Base-by-base conservation (phyloP, 2,113 vertebrate genomes). In the Heterocephalus glaber region DNA sequence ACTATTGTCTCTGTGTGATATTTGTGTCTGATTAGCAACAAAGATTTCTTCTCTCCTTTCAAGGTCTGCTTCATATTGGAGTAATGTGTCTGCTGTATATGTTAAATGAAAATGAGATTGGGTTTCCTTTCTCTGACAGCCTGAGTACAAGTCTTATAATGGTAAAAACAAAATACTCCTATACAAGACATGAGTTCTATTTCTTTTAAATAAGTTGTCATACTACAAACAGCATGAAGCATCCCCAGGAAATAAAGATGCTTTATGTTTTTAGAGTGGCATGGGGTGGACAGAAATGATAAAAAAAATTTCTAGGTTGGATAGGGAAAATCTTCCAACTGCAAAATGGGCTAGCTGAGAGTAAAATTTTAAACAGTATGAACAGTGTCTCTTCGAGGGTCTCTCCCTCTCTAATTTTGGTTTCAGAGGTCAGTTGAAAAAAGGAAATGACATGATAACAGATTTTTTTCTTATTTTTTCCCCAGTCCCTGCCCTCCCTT, bases 21-120 rank as follows among this genome's bases (percentile, higher is more conserved):
- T 97, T 97, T 86, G 22, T 97, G 20, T 95, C 49, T 94, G 79
- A 91, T 95, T 91, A 96, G 49, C 74, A 96, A 88, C 68, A 79
- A 86, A 81, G 95, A 79, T 83, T 86, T 70, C 35, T 44, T 90
- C 88, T 96, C 41, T 33, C 38, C 86, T 91, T 96, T 91, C 66
- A 86, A 83, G 68, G 56, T 86, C 91, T 65, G 72, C 24, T 56
- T 90, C 88, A 86, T 79, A 93, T 82, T 68, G 76, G n/a, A 96
- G 9, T 91, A 91, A 72, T 66, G 26, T 95, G 80, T 60, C 28
- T 96, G 28, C 24, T 14, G 41, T 30, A 16, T n/a, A 49, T 89
- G 88, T 65, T 83, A 49, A n/a, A 92, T 83, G 52, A 85, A 96
- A 91, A 95, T 93, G 60, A 82, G 19, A 72, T 70, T 74, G 26